Conservation (phyloP, 2,797 vertebrate genomes). For the Odontamblyopus rebecca region DNA sequence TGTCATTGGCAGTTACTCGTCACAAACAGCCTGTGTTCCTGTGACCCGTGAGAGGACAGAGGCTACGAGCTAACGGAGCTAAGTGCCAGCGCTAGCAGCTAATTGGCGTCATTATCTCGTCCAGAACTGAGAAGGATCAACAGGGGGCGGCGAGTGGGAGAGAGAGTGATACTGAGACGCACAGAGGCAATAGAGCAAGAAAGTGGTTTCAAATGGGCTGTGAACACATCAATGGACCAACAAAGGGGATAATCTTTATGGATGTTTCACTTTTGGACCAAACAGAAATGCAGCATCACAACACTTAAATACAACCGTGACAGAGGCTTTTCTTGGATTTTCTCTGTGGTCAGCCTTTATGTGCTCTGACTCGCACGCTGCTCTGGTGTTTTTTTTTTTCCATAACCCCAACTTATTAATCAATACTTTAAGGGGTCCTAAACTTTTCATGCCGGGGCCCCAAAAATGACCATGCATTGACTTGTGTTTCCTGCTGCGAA, state of each 20-base stretch:
- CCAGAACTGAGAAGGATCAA: constrained; percentile 1
- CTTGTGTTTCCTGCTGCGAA: too few species aligned
- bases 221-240: constrained; percentile 11
- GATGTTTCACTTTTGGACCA: not conserved
- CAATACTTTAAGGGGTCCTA: too few species aligned
- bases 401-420: too few species aligned
- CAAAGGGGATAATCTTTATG: not conserved
- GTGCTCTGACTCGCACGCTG: not conserved
- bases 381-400: not conserved
- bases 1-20: not conserved
- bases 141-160: not conserved
- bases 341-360: not conserved
- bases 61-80: constrained; percentile 6
- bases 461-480: too few species aligned
- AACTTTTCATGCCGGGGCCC: too few species aligned
- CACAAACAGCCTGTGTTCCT: not conserved
- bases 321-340: too few species aligned
- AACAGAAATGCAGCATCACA: not conserved
- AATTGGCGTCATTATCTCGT: constrained; percentile 23
- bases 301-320: not conserved
- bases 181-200: constrained; percentile 19
- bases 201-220: constrained; percentile 18
- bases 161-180: constrained; percentile 8
- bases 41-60: constrained; percentile 17
- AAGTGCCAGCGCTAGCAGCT: constrained; percentile 20